These are phyloP conservation scores for Galaxea fascicularis DNA, from an alignment of 92 coral and sea anemone genomes.

Conservation along the genomic window DNA sequence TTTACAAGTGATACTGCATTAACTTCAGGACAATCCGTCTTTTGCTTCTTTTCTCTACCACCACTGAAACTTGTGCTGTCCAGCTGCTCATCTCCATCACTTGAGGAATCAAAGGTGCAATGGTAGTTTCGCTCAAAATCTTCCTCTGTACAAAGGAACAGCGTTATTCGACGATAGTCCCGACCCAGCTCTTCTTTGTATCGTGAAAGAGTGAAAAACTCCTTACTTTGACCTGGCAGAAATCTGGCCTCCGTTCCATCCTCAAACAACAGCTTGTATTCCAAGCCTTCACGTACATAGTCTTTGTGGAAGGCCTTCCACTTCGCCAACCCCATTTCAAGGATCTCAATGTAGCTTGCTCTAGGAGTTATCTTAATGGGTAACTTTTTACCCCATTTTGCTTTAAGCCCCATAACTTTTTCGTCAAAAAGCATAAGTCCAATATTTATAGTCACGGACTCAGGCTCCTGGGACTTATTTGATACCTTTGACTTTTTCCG, in stretches of 20 bases:
- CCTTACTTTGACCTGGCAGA: constrained; percentile 48
- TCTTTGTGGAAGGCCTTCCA: constrained; percentile 31
- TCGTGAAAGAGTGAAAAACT: constrained; percentile 48
- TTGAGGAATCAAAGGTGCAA: constrained; percentile 11
- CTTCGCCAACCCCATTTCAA: constrained; percentile 40
- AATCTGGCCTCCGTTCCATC: constrained; percentile 55
- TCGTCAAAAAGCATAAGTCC: constrained; percentile 36
- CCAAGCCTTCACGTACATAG: constrained; percentile 35
- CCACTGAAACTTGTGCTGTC: constrained; percentile 6
- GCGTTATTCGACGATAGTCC: constrained; percentile 55
- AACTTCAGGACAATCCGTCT: constrained; percentile 23
- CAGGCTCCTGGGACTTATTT: constrained; percentile 21
- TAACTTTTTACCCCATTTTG: constrained; percentile 50
- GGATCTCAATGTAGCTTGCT: constrained; percentile 29
- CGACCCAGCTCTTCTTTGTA: constrained; percentile 54
- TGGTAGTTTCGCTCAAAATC: constrained; percentile 34
- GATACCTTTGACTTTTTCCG: constrained; percentile 31
- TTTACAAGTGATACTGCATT: constrained; percentile 13
- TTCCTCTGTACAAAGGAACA: constrained; percentile 34
- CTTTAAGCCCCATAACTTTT: constrained; percentile 24
- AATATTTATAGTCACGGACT: constrained; percentile 41
- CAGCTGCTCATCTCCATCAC: constrained; percentile 15
- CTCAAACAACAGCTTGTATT: constrained; percentile 58
- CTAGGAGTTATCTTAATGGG: constrained; percentile 37
- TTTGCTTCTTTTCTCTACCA: background rate